phyloP scores from a whole-genome alignment of 2,888 invertebrate species.

The Melanargia galathea region DNA sequence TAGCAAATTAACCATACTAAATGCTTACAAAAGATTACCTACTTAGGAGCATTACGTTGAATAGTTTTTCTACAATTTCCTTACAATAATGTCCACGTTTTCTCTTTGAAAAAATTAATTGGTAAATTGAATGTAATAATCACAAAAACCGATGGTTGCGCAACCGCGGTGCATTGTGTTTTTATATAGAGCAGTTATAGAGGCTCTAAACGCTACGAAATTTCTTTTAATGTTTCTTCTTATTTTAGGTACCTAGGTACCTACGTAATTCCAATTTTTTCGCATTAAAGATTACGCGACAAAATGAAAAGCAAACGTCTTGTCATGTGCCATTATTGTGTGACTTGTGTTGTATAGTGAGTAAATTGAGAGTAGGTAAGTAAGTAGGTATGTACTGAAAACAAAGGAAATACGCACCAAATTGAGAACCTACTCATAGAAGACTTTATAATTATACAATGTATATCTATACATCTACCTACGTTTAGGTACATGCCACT shows the following conservation, averaged over 20 bases:
- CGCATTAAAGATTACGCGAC: constrained; percentile 9
- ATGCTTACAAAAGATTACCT: neutral
- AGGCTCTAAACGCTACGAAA: constrained; percentile 19
- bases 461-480: too few species aligned
- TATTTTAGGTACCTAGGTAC: neutral
- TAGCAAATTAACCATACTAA: too few species aligned
- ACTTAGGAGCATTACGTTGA: neutral
- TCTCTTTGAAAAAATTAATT: constrained; percentile 21
- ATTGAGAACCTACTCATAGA: too few species aligned
- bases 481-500: neutral
- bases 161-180: constrained; percentile 19
- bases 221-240: constrained; percentile 17
- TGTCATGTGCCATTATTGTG: neutral
- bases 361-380: neutral
- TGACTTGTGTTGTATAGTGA: neutral
- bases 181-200: neutral
- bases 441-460: too few species aligned
- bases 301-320: constrained; percentile 13
- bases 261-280: constrained; percentile 7
- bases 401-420: too few species aligned
- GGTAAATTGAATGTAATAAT: constrained; percentile 27
- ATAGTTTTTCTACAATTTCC: constrained; percentile 16
- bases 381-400: neutral
- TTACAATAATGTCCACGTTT: constrained; percentile 7
- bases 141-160: constrained; percentile 22